These are phyloP conservation scores for Dinocampus coccinellae DNA, from an alignment of 2,888 invertebrate genomes.

Conservation along the genomic window DNA sequence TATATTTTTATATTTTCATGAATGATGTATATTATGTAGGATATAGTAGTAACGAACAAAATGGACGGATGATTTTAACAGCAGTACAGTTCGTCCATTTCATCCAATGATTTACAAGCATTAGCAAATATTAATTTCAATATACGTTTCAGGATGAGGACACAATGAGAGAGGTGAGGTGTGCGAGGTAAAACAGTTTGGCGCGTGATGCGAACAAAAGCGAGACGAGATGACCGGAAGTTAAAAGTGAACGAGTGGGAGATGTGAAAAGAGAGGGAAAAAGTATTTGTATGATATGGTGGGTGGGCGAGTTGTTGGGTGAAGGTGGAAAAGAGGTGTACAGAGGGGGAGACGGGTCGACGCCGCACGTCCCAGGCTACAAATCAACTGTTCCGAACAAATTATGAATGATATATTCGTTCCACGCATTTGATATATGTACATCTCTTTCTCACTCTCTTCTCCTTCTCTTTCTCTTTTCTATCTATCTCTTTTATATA, in stretches of 20 bases:
- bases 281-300: too few species aligned
- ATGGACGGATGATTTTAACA: conserved; percentile 57
- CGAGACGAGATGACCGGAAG: conserved; percentile 44
- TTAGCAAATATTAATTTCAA: conserved; percentile 70
- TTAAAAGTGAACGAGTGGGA: conserved; percentile 30
- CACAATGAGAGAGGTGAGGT: conserved; percentile 29
- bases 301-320: conserved; percentile 28
- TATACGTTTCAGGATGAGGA: conserved; percentile 59
- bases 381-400: conserved; percentile 68
- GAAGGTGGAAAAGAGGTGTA: conserved; percentile 38
- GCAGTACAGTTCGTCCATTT: conserved; percentile 57
- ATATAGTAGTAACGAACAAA: conserved; percentile 29
- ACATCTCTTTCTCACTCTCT: too few species aligned
- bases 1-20: conserved; percentile 14
- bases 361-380: conserved; percentile 66
- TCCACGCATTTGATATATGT: conserved; percentile 65
- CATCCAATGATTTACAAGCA: conserved; percentile 67
- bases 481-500: conserved; percentile 35
- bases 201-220: conserved; percentile 54
- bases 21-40: conserved; percentile 9
- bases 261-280: conserved; percentile 32
- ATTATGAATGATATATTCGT: conserved; percentile 70
- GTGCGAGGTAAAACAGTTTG: conserved; percentile 26
- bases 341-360: conserved; percentile 57
- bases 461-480: conserved; percentile 53